phyloP scores from a whole-genome alignment of 2,113 vertebrate genomes.

The Litocranius walleri region DNA sequence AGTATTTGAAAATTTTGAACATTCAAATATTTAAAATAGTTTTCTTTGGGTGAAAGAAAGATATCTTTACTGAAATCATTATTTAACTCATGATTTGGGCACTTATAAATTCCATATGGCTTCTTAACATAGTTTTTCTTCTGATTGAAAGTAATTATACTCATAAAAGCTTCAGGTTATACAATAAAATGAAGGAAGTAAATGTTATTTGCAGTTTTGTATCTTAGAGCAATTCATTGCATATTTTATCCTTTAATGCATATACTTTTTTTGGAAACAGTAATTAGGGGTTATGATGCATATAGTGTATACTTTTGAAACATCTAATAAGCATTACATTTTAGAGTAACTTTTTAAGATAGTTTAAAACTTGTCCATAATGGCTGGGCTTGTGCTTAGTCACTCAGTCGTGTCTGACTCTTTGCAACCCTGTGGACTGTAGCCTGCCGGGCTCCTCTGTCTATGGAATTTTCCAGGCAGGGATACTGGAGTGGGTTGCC shows the following conservation, averaged over 20 bases:
- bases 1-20: neutral
- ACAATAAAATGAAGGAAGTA: neutral
- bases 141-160: neutral
- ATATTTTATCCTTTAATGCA: neutral
- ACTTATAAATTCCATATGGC: neutral
- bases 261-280: neutral
- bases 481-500: neutral
- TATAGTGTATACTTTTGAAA: neutral
- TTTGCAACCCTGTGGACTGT: neutral
- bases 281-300: neutral
- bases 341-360: neutral
- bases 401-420: neutral
- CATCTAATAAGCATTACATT: neutral
- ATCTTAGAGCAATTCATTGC: neutral
- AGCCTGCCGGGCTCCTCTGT: neutral
- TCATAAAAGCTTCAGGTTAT: neutral
- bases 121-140: neutral
- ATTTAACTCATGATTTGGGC: conserved; percentile 2
- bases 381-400: neutral
- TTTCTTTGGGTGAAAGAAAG: neutral
- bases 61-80: neutral
- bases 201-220: neutral
- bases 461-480: neutral
- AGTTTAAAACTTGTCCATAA: neutral
- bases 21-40: neutral